phyloP scores from a whole-genome alignment of 2,113 vertebrate genomes.

The Salminus brasiliensis region DNA sequence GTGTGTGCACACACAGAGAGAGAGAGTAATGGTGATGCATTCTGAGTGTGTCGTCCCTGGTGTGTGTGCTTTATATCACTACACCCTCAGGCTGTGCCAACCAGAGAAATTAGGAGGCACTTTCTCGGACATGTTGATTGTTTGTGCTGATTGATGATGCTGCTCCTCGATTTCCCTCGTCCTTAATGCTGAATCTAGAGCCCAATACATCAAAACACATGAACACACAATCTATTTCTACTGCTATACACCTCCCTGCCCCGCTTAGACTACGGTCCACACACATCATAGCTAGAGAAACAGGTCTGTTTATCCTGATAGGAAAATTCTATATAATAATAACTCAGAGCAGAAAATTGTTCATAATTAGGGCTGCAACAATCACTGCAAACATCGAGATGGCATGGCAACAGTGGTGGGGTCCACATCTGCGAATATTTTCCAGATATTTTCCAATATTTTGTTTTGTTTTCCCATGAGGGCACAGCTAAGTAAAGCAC shows the following conservation, averaged over 20 bases:
- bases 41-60: not conserved
- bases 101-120: not conserved
- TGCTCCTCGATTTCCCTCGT: not conserved
- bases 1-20: too few species aligned
- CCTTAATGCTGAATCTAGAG: not conserved
- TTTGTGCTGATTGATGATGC: not conserved
- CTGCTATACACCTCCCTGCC: slow-evolving; percentile 2
- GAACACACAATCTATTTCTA: not conserved
- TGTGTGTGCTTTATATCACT: not conserved
- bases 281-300: not conserved
- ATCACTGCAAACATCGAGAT: too few species aligned
- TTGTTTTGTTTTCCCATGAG: too few species aligned
- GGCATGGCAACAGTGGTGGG: too few species aligned
- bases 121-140: slow-evolving; percentile 26
- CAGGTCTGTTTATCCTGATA: too few species aligned
- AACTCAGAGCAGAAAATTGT: too few species aligned
- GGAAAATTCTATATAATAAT: too few species aligned
- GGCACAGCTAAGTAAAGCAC: too few species aligned
- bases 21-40: not conserved
- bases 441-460: too few species aligned
- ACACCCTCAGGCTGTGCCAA: not conserved
- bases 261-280: not conserved
- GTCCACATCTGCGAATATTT: too few species aligned
- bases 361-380: too few species aligned
- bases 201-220: slow-evolving; percentile 16